Percentiles rank a stretch among this genome's conserved stretches.
Evolutionary conservation across 2,113 vertebrate genomes (phyloP).

Genomic region (Epinephelus lanceolatus): DNA sequence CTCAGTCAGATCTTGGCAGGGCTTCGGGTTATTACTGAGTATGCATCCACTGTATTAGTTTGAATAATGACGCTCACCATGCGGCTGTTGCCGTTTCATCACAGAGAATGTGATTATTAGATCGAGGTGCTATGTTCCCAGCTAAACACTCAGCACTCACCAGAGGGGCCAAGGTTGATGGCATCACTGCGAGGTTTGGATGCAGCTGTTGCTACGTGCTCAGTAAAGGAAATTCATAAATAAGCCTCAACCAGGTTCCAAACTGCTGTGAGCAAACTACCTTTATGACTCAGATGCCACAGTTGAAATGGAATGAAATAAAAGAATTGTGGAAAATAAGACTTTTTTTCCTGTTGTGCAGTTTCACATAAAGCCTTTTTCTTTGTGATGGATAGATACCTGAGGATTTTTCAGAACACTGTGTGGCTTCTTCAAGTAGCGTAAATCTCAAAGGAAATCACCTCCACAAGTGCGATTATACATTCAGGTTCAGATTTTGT

Average conservation of each 20-base stretch:
- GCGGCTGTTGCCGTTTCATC: conserved; percentile 56
- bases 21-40: conserved; percentile 49
- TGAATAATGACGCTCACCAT: conserved; percentile 60
- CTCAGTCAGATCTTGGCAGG: conserved; percentile 62
- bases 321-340: neutral
- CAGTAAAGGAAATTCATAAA: conserved; percentile 60
- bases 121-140: conserved; percentile 53
- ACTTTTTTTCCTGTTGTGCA: neutral
- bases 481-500: conserved; percentile 47
- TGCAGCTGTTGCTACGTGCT: conserved; percentile 23
- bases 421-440: conserved; percentile 30
- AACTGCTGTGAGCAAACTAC: conserved; percentile 53
- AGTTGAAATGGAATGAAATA: conserved; percentile 7
- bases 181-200: conserved; percentile 16
- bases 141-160: conserved; percentile 46
- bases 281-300: conserved; percentile 38
- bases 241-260: conserved; percentile 45
- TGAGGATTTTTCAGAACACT: conserved; percentile 38
- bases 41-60: conserved; percentile 55
- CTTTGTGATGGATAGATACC: neutral
- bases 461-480: conserved; percentile 33
- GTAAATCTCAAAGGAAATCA: conserved; percentile 59
- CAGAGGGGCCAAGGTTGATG: conserved; percentile 33
- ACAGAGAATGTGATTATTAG: conserved; percentile 65
- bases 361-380: neutral